A percentile compares a stretch with the other conserved stretches of the same genome.
Evolutionary conservation across 2,888 invertebrate species (phyloP).

Genomic region (Tiliacea citrago): DNA sequence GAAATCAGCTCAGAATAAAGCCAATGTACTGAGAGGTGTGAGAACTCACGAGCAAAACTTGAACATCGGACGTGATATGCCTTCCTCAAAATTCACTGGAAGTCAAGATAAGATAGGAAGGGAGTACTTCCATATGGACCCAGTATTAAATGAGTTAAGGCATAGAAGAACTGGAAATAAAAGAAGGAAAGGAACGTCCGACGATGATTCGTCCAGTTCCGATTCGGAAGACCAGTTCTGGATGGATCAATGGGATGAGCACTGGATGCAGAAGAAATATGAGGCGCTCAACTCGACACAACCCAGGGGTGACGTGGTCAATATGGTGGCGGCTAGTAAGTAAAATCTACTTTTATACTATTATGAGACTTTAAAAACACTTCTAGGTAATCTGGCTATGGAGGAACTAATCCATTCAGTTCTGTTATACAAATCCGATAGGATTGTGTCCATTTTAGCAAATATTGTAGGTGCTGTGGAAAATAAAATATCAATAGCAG

Average conservation of each 20-base stretch:
- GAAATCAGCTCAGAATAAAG: constrained; percentile 30
- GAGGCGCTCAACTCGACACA: constrained; percentile 75
- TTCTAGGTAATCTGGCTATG: neutral
- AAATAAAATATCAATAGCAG: neutral
- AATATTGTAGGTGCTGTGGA: neutral
- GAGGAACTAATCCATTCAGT: neutral
- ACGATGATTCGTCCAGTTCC: neutral
- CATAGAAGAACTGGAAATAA: constrained; percentile 31
- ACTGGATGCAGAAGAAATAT: constrained; percentile 75
- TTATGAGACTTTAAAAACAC: neutral
- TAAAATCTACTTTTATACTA: constrained; percentile 27
- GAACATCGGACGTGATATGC: constrained; percentile 30
- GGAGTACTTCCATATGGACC: constrained; percentile 71
- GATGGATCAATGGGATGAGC: constrained; percentile 71
- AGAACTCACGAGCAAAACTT: constrained; percentile 38
- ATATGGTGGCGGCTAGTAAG: constrained; percentile 84
- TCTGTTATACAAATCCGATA: neutral
- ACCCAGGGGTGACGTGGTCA: constrained; percentile 76
- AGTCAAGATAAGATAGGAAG: constrained; percentile 15
- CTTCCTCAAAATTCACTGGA: constrained; percentile 16
- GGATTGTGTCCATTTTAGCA: neutral
- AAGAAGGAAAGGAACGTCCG: neutral
- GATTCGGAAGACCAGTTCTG: constrained; percentile 64
- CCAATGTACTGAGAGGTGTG: constrained; percentile 33
- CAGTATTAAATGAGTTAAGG: constrained; percentile 71